Conservation (phyloP, 2,797 vertebrate species). For the Zenarchopterus dispar region DNA sequence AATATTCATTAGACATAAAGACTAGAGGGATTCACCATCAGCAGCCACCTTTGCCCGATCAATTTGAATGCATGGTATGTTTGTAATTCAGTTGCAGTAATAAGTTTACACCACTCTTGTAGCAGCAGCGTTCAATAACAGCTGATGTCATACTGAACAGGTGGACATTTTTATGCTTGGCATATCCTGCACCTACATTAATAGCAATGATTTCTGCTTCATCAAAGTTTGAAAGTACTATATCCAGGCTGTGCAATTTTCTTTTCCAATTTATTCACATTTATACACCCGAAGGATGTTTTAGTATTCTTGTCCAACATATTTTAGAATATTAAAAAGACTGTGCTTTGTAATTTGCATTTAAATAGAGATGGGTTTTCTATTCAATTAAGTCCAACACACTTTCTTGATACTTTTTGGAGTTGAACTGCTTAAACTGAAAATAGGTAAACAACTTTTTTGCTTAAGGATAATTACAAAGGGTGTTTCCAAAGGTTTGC, state of each 20-base stretch:
- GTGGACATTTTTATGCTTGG: slow-evolving; percentile 50
- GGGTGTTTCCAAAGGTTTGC: too few relatives aligned
- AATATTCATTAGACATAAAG: slow-evolving; percentile 80
- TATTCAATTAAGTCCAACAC: too few relatives aligned
- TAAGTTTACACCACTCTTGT: slow-evolving; percentile 66
- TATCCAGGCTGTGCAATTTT: slow-evolving; percentile 16
- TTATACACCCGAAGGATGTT: slow-evolving; percentile 1
- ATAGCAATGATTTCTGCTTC: slow-evolving; percentile 60
- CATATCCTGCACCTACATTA: slow-evolving; percentile 48
- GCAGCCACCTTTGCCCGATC: slow-evolving; percentile 68
- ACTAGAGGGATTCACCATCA: slow-evolving; percentile 69
- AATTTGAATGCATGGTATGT: slow-evolving; percentile 70
- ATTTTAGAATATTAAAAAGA: slow-evolving; percentile 13
- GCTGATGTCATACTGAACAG: slow-evolving; percentile 62
- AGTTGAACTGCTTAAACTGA: too few relatives aligned
- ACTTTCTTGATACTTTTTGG: too few relatives aligned
- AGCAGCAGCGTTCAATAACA: slow-evolving; percentile 70
- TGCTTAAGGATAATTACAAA: too few relatives aligned
- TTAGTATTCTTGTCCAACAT: slow-evolving; percentile 22
- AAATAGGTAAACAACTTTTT: too few relatives aligned
- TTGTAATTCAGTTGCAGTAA: slow-evolving; percentile 66
- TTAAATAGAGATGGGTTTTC: background rate
- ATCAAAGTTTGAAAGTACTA: slow-evolving; percentile 45
- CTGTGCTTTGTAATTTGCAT: slow-evolving; percentile 4
- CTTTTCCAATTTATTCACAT: slow-evolving; percentile 41